phyloP scores from a whole-genome alignment of 92 coral and sea anemone genomes.

The Paragorgia papillata region DNA sequence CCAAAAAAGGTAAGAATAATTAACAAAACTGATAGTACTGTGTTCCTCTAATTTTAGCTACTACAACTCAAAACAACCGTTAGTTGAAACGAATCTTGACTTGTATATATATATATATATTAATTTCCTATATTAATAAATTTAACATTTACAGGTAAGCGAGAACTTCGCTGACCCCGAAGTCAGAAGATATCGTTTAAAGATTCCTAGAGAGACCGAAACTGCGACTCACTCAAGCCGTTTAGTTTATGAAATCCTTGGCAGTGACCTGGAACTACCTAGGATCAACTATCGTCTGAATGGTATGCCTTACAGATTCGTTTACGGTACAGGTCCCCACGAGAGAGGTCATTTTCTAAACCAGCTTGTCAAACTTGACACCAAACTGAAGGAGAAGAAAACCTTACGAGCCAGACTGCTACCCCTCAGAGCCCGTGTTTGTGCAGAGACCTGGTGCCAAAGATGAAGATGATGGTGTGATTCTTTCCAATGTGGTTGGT shows the following conservation, averaged over 20 bases:
- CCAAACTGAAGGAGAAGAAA: conserved; percentile 17
- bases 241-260: conserved; percentile 73
- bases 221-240: conserved; percentile 58
- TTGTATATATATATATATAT: no score
- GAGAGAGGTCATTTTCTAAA: conserved; percentile 85
- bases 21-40: no score
- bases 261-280: conserved; percentile 82
- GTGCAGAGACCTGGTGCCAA: conserved; percentile 83
- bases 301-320: conserved; percentile 52
- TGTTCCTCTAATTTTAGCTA: no score
- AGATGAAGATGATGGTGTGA: conserved; percentile 88
- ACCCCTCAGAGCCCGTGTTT: conserved; percentile 95
- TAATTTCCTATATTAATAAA: no score
- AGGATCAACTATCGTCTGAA: conserved; percentile 79
- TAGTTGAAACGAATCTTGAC: no score
- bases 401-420: conserved; percentile 72
- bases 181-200: conserved; percentile 81
- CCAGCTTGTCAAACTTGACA: conserved; percentile 68
- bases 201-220: conserved; percentile 53
- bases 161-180: conserved; percentile 87
- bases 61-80: no score
- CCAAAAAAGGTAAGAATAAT: conserved; percentile 75
- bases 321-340: conserved; percentile 80
- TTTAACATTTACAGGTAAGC: conserved; percentile 51
- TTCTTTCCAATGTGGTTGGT: conserved; percentile 91